phyloP scores from a whole-genome alignment of 2,888 invertebrate species.

The Apotomis capreana region DNA sequence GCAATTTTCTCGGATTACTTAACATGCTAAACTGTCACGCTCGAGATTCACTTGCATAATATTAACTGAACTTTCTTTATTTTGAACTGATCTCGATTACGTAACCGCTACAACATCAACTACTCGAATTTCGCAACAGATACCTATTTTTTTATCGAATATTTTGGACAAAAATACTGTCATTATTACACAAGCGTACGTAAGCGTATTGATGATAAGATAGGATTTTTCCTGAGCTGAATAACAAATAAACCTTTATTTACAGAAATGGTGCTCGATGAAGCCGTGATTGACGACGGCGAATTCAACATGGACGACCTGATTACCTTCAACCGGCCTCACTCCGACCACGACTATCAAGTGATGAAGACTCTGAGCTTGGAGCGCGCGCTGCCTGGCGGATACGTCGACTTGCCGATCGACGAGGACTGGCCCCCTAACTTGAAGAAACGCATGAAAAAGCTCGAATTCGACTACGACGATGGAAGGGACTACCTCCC shows the following conservation, averaged over 20 bases:
- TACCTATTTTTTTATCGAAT: neutral
- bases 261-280: slow-evolving; percentile 74
- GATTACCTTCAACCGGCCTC: slow-evolving; percentile 80
- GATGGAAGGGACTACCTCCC: slow-evolving; percentile 72
- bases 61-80: slow-evolving; percentile 19
- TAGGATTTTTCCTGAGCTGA: neutral
- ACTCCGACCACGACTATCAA: slow-evolving; percentile 80
- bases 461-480: slow-evolving; percentile 68
- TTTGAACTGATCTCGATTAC: slow-evolving; percentile 9
- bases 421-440: slow-evolving; percentile 85
- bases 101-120: slow-evolving; percentile 10
- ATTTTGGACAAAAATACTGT: neutral
- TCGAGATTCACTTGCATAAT: slow-evolving; percentile 31
- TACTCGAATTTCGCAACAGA: neutral
- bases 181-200: neutral
- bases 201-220: no score
- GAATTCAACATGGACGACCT: slow-evolving; percentile 85
- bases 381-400: slow-evolving; percentile 60
- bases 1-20: slow-evolving; percentile 3
- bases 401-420: slow-evolving; percentile 83
- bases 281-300: slow-evolving; percentile 82
- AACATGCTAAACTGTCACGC: slow-evolving; percentile 15
- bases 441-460: slow-evolving; percentile 77
- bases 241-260: slow-evolving; percentile 25
- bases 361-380: slow-evolving; percentile 65